Evolutionary conservation across 2,113 vertebrate genomes (phyloP).

Genomic region (Laticauda laticaudata): DNA sequence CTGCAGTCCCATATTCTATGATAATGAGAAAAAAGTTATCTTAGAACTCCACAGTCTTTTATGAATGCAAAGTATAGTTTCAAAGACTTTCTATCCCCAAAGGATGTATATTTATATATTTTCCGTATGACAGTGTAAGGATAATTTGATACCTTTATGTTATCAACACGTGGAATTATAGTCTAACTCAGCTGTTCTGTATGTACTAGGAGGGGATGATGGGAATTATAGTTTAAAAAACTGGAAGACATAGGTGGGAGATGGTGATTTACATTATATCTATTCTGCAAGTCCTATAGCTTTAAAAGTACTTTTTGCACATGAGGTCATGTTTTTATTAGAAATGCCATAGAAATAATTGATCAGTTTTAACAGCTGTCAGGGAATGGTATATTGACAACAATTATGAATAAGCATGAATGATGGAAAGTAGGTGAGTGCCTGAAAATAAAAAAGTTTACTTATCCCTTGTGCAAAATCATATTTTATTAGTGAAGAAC

Average conservation of each 20-base stretch:
- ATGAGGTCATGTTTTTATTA: constrained; percentile 47
- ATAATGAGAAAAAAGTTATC: neutral
- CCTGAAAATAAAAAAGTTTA: constrained; percentile 63
- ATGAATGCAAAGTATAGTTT: neutral
- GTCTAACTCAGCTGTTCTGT: neutral
- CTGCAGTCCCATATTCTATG: neutral
- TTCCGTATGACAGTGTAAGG: fast-evolving
- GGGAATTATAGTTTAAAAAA: neutral
- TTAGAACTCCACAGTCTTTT: neutral
- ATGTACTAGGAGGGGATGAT: neutral
- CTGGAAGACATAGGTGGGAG: neutral
- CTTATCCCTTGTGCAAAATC: constrained; percentile 76
- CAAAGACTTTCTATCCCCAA: neutral
- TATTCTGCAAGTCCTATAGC: constrained; percentile 24
- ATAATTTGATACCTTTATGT: neutral
- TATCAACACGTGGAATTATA: neutral
- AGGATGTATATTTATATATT: neutral
- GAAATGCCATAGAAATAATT: constrained; percentile 70
- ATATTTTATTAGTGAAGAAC: constrained; percentile 72
- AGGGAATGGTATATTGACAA: constrained; percentile 68
- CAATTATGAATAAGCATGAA: constrained; percentile 64
- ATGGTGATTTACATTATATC: constrained; percentile 16
- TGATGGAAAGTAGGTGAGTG: constrained; percentile 67
- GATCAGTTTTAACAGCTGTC: constrained; percentile 67
- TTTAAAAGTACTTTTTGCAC: constrained; percentile 38